phyloP scores from a whole-genome alignment of 2,888 invertebrate species.

The Trachelus stipa region DNA sequence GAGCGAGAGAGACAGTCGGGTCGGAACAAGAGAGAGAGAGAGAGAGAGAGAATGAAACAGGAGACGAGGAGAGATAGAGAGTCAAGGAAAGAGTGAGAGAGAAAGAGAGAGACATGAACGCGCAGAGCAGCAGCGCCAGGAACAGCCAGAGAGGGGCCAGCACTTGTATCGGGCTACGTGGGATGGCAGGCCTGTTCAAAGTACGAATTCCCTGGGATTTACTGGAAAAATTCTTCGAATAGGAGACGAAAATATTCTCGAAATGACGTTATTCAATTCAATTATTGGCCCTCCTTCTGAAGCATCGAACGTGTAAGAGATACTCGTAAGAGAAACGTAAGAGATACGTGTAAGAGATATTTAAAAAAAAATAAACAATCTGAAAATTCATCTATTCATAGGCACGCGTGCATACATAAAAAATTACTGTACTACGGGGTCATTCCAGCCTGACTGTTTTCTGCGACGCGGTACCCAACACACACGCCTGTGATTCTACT shows the following conservation, averaged over 20 bases:
- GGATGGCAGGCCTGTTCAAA: conserved; percentile 16
- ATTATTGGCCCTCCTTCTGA: no score
- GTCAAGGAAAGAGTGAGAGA: conserved; percentile 24
- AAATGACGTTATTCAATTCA: no score
- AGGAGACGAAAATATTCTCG: no score
- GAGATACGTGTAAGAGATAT: no score
- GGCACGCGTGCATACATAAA: no score
- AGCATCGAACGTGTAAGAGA: no score
- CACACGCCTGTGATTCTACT: conserved; percentile 42
- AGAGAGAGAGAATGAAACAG: conserved; percentile 43
- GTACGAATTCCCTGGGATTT: no score
- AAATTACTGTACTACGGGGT: no score
- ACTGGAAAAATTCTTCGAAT: no score
- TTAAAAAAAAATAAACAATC: no score
- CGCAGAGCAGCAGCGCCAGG: conserved; percentile 44
- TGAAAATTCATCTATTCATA: no score
- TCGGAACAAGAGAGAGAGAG: conserved; percentile 30
- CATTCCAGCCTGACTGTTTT: conserved; percentile 16
- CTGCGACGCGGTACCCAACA: conserved; percentile 39
- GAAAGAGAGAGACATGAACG: conserved; percentile 36
- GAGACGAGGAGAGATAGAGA: conserved; percentile 40
- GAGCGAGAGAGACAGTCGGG: conserved; percentile 22
- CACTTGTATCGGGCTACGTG: conserved; percentile 23
- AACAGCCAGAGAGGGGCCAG: conserved; percentile 31
- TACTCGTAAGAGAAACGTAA: no score